Evolutionary conservation across 2,797 vertebrate genomes (phyloP), one percentile per base, ranked within the genome.

Genomic region (Melanogrammus aeglefinus): DNA sequence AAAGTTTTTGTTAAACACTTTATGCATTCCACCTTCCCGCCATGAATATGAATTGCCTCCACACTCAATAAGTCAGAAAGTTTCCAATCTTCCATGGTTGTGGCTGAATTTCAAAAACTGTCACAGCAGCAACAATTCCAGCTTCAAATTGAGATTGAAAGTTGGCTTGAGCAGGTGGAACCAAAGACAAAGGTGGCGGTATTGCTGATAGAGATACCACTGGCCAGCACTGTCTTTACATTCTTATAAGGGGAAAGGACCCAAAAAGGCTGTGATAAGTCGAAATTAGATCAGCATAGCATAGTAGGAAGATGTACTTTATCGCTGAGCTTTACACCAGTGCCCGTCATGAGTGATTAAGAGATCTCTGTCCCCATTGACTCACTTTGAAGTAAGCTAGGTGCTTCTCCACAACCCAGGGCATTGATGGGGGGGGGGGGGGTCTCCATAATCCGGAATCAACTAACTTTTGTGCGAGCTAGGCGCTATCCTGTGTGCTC

Each of bases 11-110:
- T 84, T 75, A 86, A 77, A 79, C 76, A 79, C 85, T 78, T 87
- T 69, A 24, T 69, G 24, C 80, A 78, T 82, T 80, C 84, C 57
- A 47, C 79, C 73, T 76, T 79, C 75, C 77, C 77, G 69, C 47
- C 75, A 87, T 86, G 85, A 90, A 92, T 87, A 86, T 83, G 79
- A 91, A 88, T 85, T 36, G 38, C 74, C 24, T 77, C 14, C 66
- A 71, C 36, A 47, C 75, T 73, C 39, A 41, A 36, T 3, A 76
- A 76, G 73, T 82, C 78, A 70, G 77, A 27, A 78, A 87, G 84
- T 79, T 81, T 88, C 79, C 79, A 75, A 75, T 29, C 51, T 69
- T 44, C 79, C 72, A 75, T 35, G 27, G 10, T 72, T 72, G 33
- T 72, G 29, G 70, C 31, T 72, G 70, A 72, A 35, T 72, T 72